Percentiles rank a stretch among this genome's conserved stretches.
Evolutionary conservation across 1,140 invertebrate species (phyloP).

Genomic region (Sycophaga agraensis): DNA sequence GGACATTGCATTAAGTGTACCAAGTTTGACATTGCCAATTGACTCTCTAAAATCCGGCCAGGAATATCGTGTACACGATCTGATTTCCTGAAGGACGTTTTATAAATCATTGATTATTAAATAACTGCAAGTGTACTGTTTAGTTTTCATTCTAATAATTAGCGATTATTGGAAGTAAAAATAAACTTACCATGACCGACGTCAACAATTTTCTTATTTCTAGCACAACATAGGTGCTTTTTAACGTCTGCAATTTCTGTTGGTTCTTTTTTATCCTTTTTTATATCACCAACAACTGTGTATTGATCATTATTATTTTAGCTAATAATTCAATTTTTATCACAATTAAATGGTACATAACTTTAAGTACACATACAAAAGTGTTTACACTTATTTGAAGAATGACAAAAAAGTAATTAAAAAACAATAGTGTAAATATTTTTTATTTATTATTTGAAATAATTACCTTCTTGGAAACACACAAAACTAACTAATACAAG

Average conservation of each 20-base stretch:
- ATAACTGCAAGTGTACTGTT: too few species aligned
- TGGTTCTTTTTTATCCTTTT: slow-evolving; percentile 1
- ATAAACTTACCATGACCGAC: slow-evolving; percentile 47
- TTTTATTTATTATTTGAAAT: too few species aligned
- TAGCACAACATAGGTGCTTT: slow-evolving; percentile 45
- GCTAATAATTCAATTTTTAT: background rate
- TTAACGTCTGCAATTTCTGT: slow-evolving; percentile 6
- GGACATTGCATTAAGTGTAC: slow-evolving; percentile 8
- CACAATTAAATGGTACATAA: background rate
- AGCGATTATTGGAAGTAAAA: too few species aligned
- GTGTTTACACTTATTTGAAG: too few species aligned
- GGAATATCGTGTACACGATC: background rate
- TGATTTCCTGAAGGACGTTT: too few species aligned
- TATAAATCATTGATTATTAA: too few species aligned
- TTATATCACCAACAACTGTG: slow-evolving; percentile 7
- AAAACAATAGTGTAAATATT: too few species aligned
- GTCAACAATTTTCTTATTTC: slow-evolving; percentile 46
- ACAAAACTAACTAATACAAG: too few species aligned
- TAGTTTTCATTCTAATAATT: too few species aligned
- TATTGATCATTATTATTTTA: background rate
- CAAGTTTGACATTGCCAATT: slow-evolving; percentile 25
- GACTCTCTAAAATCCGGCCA: background rate
- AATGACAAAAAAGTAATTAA: too few species aligned
- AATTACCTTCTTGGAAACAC: slow-evolving; percentile 2
- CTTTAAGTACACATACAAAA: background rate